Base-by-base conservation (phyloP, 2,888 invertebrate species). In the Campoletis raptor region DNA sequence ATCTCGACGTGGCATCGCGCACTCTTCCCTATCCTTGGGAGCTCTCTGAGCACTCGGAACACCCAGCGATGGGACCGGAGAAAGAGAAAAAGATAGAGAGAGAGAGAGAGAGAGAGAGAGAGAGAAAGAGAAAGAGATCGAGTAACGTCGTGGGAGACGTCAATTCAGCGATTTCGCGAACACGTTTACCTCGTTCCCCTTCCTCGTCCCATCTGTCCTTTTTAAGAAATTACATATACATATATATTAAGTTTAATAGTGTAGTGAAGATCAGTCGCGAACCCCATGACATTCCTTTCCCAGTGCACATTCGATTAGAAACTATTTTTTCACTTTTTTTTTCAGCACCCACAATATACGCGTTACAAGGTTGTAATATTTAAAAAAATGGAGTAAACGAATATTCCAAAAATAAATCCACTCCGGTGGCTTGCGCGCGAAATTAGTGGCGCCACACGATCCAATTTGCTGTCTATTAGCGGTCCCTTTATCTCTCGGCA, bases 1-100 rank as follows among this genome's bases (percentile, higher is more conserved):
- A 89, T 85, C 87, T 80, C 85, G 85, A 86, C 85, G 88, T 85
- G 87, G 81, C 85, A 85, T 74, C 81, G 85, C 88, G 88, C 86
- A 90, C 85, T 83, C 70, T 83, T 67, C 67, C 61, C 83, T 57
- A 83, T 72, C 57, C 83, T 76, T 72, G 64, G 73, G 52, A 74
- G 57, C 42, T 48, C 42, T 48, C 24, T 74, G 70, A 45, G 70
- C 54, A 69, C 72, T 73, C 54, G 74, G 70, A 85, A 78, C 79
- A 85, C 73, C 81, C 42, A 36, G 40, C 67, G 78, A 79, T 67
- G 42, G 54, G 52, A 69, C 54, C 54, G 54, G 57, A 72, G 70
- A 30, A 52, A 67, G 66, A 64, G 48, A 42, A 30, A 61, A 37
- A 61, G 42, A 64, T 30, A 30, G 8, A 48, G 48, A 64, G 48